phyloP scores from a whole-genome alignment of 2,797 vertebrate species.

The Propithecus perrieri region DNA sequence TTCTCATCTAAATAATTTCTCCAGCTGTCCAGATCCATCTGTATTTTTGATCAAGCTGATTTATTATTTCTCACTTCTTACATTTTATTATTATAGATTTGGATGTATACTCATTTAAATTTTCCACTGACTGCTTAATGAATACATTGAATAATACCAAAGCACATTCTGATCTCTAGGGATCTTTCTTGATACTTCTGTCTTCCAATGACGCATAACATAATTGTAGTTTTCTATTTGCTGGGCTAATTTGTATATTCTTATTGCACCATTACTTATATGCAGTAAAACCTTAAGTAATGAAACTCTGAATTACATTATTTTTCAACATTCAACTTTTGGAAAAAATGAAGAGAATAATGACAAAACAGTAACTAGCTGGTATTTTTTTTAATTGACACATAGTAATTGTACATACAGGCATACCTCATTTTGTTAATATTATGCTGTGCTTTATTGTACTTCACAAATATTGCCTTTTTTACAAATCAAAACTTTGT shows the following conservation, averaged over 20 bases:
- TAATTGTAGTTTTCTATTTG: slow-evolving; percentile 66
- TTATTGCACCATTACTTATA: slow-evolving; percentile 54
- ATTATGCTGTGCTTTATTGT: neutral
- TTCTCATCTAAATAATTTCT: slow-evolving; percentile 68
- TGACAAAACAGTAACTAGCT: neutral
- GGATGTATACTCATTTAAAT: slow-evolving; percentile 36
- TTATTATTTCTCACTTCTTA: slow-evolving; percentile 59
- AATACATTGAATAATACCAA: slow-evolving; percentile 58
- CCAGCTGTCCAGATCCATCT: slow-evolving; percentile 58
- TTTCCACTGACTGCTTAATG: slow-evolving; percentile 63
- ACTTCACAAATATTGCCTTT: neutral
- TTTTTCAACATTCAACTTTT: slow-evolving; percentile 9
- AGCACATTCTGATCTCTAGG: slow-evolving; percentile 47
- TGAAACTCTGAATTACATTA: slow-evolving; percentile 55
- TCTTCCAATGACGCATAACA: slow-evolving; percentile 66
- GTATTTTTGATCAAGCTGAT: slow-evolving; percentile 71
- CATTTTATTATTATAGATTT: slow-evolving; percentile 63
- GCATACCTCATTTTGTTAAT: neutral
- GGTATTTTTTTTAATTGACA: neutral
- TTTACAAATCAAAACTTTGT: neutral
- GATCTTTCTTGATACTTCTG: neutral
- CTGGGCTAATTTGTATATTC: slow-evolving; percentile 61
- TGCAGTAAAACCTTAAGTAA: slow-evolving; percentile 52
- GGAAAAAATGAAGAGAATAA: neutral
- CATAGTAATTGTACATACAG: neutral